Conservation (phyloP, 2,113 vertebrate genomes). For the Tetrao urogallus region DNA sequence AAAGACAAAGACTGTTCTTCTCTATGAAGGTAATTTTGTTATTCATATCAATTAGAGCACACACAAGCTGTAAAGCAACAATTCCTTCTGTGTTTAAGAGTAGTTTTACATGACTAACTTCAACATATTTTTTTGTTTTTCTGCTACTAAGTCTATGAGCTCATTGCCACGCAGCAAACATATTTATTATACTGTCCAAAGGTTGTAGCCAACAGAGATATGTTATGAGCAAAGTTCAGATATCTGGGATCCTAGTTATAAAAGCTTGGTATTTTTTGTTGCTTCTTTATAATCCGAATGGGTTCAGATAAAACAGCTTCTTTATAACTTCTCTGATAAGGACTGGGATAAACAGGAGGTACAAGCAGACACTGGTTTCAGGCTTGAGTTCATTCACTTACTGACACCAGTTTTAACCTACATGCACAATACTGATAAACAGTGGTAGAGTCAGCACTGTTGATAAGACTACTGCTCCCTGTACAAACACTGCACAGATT, state of each 20-base stretch:
- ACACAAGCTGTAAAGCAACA: background rate
- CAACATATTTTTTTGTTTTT: constrained; percentile 70
- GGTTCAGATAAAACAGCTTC: constrained; percentile 34
- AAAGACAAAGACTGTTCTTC: background rate
- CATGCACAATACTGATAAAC: constrained; percentile 63
- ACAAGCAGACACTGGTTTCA: background rate
- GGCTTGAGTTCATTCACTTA: background rate
- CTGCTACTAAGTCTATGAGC: constrained; percentile 57
- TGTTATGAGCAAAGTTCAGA: constrained; percentile 74
- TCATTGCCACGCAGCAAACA: constrained; percentile 71
- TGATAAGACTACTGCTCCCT: constrained; percentile 35
- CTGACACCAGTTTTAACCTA: constrained; percentile 59
- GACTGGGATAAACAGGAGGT: constrained; percentile 45
- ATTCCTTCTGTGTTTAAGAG: background rate
- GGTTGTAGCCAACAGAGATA: constrained; percentile 77
- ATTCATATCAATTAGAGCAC: background rate
- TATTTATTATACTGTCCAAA: constrained; percentile 80
- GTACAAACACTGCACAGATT: constrained; percentile 9
- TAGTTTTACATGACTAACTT: constrained; percentile 60
- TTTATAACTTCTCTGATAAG: constrained; percentile 71
- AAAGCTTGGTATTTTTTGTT: constrained; percentile 49
- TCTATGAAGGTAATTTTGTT: background rate
- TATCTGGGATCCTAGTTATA: constrained; percentile 66
- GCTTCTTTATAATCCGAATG: constrained; percentile 40
- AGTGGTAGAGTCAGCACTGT: constrained; percentile 52